Evolutionary conservation across 2,888 invertebrate genomes (phyloP).

Genomic region (Apomyelois bistriatella): DNA sequence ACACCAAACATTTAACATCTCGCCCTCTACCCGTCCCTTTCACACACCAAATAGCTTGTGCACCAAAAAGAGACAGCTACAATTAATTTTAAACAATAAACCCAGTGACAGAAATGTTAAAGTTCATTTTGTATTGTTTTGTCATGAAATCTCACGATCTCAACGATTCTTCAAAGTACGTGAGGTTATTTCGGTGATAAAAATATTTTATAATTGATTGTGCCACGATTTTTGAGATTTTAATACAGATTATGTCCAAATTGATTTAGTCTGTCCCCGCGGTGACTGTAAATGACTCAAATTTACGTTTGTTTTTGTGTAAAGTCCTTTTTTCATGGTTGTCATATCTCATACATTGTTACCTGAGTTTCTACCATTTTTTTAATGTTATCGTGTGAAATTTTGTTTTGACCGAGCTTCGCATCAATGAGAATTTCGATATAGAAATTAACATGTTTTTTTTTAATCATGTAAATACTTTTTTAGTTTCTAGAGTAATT

Average conservation of each 20-base stretch:
- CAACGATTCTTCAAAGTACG: slow-evolving; percentile 54
- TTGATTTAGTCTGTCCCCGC: slow-evolving; percentile 36
- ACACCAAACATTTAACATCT: slow-evolving; percentile 74
- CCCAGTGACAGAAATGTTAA: slow-evolving; percentile 34
- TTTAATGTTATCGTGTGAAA: neutral
- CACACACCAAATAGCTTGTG: slow-evolving; percentile 26
- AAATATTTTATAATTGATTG: slow-evolving; percentile 62
- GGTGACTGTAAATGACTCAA: slow-evolving; percentile 12
- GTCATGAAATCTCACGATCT: slow-evolving; percentile 38
- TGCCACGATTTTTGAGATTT: slow-evolving; percentile 29
- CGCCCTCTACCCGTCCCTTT: slow-evolving; percentile 54
- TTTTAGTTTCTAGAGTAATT: too few relatives aligned
- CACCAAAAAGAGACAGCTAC: slow-evolving; percentile 32
- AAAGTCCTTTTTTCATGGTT: slow-evolving; percentile 8
- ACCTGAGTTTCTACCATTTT: neutral
- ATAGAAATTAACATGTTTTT: too few relatives aligned
- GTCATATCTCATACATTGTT: slow-evolving; percentile 14
- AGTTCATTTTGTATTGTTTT: slow-evolving; percentile 28
- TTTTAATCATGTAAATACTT: too few relatives aligned
- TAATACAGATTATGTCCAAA: slow-evolving; percentile 38
- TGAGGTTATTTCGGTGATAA: slow-evolving; percentile 47
- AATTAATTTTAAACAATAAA: slow-evolving; percentile 33
- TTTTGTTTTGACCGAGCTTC: neutral
- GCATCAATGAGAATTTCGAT: too few relatives aligned
- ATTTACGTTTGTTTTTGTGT: slow-evolving; percentile 9